phyloP scores from a whole-genome alignment of 1,140 invertebrate species.

The Aphaenogaster ashmeadi region DNA sequence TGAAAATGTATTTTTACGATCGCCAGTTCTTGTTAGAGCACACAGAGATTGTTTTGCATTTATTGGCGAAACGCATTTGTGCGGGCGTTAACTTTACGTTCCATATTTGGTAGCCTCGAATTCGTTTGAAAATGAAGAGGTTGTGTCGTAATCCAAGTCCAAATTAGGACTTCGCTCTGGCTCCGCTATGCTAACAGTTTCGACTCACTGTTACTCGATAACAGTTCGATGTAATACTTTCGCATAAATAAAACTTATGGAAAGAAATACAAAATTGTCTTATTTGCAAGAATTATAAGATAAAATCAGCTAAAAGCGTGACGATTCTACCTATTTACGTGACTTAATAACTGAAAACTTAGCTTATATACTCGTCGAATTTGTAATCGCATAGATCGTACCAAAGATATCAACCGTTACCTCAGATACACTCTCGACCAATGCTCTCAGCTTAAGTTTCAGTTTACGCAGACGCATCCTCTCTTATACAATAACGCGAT shows the following conservation, averaged over 20 bases:
- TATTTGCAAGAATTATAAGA: neutral
- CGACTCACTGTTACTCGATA: neutral
- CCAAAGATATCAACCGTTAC: conserved; percentile 19
- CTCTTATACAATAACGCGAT: conserved; percentile 8
- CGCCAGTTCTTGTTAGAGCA: neutral
- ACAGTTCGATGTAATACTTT: neutral
- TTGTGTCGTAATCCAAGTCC: conserved; percentile 35
- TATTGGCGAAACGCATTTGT: neutral
- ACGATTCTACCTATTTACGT: neutral
- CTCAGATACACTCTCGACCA: conserved; percentile 1
- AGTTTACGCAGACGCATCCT: conserved; percentile 15
- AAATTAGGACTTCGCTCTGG: conserved; percentile 47
- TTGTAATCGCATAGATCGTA: conserved; percentile 30
- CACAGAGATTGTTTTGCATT: neutral
- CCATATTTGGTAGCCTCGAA: conserved; percentile 22
- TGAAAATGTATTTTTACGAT: neutral
- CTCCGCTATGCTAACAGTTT: conserved; percentile 32
- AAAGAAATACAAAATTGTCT: conserved; percentile 13
- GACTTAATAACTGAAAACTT: conserved; percentile 1
- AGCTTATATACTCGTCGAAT: conserved; percentile 9
- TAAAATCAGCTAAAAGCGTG: neutral
- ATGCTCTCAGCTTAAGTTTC: conserved; percentile 4
- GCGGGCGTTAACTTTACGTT: neutral
- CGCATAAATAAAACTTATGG: neutral
- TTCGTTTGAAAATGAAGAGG: conserved; percentile 35